These are phyloP conservation scores for Notiomystis cincta DNA, from an alignment of 2,113 vertebrate species.

Conservation along the genomic window DNA sequence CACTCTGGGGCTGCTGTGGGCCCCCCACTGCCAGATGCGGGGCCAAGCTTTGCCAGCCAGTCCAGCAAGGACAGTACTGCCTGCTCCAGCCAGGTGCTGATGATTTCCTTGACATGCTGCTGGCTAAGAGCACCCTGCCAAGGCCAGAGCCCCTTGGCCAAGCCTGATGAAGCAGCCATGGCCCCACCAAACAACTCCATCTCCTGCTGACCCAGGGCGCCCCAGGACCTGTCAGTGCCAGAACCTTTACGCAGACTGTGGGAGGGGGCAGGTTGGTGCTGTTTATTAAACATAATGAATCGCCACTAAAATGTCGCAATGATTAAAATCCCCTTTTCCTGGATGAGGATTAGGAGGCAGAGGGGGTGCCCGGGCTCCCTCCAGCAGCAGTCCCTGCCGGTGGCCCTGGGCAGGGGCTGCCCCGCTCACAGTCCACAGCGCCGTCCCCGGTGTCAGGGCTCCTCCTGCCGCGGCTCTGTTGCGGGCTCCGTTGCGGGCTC, in stretches of 20 bases:
- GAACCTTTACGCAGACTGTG: background rate
- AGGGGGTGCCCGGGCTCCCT: background rate
- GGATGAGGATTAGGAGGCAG: background rate
- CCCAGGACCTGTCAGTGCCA: background rate
- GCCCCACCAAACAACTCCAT: background rate
- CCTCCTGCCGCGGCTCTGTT: background rate
- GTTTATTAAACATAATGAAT: conserved; percentile 34
- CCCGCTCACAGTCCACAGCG: background rate
- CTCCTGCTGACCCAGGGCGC: background rate
- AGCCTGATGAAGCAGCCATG: background rate
- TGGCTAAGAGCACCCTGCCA: background rate
- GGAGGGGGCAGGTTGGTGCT: background rate
- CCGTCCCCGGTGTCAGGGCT: background rate
- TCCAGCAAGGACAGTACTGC: fast-evolving
- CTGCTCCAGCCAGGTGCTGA: fast-evolving
- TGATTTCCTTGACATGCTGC: fast-evolving
- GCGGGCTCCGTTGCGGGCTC: fast-evolving
- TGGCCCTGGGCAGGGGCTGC: background rate
- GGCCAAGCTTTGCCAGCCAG: fast-evolving
- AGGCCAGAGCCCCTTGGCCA: background rate
- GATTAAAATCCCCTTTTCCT: background rate
- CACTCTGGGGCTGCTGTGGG: fast-evolving
- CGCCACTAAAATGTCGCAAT: background rate
- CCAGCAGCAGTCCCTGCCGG: background rate
- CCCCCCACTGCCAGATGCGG: fast-evolving